Conservation (phyloP, 1,140 invertebrate genomes). For the Phocides pigmalion region DNA sequence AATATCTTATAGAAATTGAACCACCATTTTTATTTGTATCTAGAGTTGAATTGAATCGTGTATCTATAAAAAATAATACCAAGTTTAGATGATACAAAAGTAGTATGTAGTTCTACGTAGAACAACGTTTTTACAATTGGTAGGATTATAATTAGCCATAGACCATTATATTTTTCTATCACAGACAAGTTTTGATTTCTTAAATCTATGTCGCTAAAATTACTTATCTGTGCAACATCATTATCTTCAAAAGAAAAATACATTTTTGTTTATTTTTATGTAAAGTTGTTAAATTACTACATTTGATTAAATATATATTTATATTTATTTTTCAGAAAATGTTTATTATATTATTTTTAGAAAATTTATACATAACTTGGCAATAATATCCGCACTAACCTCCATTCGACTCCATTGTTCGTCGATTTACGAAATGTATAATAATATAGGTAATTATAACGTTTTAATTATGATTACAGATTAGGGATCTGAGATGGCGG, state of each 20-base stretch:
- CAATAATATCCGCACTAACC: no score
- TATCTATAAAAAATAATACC: conserved; percentile 58
- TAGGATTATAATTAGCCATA: conserved; percentile 35
- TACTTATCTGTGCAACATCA: neutral
- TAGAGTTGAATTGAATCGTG: conserved; percentile 78
- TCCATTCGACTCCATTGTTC: no score
- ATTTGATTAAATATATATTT: neutral
- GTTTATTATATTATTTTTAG: no score
- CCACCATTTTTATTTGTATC: conserved; percentile 83
- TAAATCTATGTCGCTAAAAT: neutral
- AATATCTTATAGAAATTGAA: conserved; percentile 69
- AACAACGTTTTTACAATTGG: conserved; percentile 18
- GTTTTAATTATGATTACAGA: no score
- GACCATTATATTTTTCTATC: conserved; percentile 32
- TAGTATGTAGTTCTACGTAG: neutral
- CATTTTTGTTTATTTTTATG: neutral
- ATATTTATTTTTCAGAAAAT: no score
- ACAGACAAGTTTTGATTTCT: conserved; percentile 31
- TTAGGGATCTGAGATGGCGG: no score
- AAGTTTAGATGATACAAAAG: conserved; percentile 34
- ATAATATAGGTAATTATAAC: no score
- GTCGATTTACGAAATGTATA: no score
- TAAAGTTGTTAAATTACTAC: neutral
- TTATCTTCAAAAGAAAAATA: no score
- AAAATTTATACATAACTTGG: no score